Evolutionary conservation across 2,113 vertebrate genomes (phyloP).

Genomic region (Seriola rivoliana): DNA sequence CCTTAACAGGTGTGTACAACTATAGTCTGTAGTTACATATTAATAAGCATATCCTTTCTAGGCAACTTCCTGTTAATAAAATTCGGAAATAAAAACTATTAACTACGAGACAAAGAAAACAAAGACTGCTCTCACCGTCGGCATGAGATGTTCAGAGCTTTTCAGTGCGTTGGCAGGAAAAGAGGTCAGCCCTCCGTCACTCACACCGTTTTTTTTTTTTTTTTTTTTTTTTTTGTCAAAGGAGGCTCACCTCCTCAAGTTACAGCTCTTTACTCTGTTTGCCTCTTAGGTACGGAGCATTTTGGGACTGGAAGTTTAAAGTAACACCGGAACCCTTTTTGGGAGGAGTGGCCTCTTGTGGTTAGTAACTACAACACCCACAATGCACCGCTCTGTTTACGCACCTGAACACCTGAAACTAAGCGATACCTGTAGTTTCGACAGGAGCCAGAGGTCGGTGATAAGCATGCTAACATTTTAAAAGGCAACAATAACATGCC

Average conservation of each 20-base stretch:
- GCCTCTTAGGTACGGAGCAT: conserved; percentile 60
- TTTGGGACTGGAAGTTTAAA: conserved; percentile 78
- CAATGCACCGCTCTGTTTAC: conserved; percentile 56
- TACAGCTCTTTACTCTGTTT: conserved; percentile 36
- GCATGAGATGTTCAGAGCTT: conserved; percentile 46
- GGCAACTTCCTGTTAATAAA: not conserved
- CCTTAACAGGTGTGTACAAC: conserved; percentile 51
- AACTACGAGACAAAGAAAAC: not conserved
- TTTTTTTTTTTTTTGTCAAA: not conserved
- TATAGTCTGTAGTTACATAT: conserved; percentile 34
- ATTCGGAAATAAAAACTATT: not conserved
- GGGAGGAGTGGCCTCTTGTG: conserved; percentile 1
- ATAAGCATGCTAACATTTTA: conserved; percentile 13
- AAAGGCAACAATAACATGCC: not conserved
- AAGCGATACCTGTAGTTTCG: conserved; percentile 76
- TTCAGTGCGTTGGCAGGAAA: conserved; percentile 27
- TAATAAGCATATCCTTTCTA: not conserved
- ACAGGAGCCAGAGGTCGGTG: conserved; percentile 23
- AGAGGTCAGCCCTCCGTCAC: conserved; percentile 39
- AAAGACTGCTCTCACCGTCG: conserved; percentile 67
- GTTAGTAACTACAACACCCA: conserved; percentile 72
- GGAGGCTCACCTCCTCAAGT: conserved; percentile 52
- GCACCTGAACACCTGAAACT: conserved; percentile 81
- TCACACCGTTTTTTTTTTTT: not conserved
- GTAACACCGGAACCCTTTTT: not conserved